Evolutionary conservation across 2,888 invertebrate species (phyloP), one percentile per base, ranked within the genome.

Genomic region (Tenthredo livida): DNA sequence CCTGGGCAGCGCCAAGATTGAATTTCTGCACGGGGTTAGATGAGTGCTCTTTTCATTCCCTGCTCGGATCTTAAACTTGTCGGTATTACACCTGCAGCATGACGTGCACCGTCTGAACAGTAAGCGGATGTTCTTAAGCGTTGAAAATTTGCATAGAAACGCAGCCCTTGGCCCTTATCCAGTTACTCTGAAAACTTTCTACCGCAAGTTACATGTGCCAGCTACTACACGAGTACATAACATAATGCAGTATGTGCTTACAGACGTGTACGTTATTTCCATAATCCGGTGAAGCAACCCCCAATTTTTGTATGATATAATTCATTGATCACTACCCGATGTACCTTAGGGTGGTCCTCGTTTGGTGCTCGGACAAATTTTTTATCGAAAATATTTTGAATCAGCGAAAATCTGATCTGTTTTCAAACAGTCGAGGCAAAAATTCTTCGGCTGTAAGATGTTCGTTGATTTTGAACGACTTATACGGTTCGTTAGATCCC

Each of bases 91-190:
- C 43, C 43, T 73, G 72, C 21, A 73, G 72, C 21, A 73, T 21
- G 43, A 21, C 40, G 72, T 43, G 21, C 21, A 73, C 21, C 72
- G 15, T 73, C 72, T 73, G 40, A 73, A 25, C 10, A 2, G 72
- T 67, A 25, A 67, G 83, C 84, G 72, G 84, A 72, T 84, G 84
- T 72, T 84, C 72, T 73, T 50, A 37, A 84, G 50, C 73, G 72
- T 37, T 73, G 50, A 33, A 84, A 67, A 84, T 84, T 84, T 84
- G 12, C 84, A 84, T 84, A 84, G 67, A 84, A 84, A 84, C 50
- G 72, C 84, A 72, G n/a, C 72, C 72, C 70, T 25, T 9, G 33
- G 37, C n/a, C 70, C n/a, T 70, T 37, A 9, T 70, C 70, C 25
- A 43, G 43, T 40, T 43, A 9, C 40, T 73, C 40, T n/a, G n/a